Base-by-base conservation (phyloP, 1,140 invertebrate genomes). In the Ganaspis sp. region DNA sequence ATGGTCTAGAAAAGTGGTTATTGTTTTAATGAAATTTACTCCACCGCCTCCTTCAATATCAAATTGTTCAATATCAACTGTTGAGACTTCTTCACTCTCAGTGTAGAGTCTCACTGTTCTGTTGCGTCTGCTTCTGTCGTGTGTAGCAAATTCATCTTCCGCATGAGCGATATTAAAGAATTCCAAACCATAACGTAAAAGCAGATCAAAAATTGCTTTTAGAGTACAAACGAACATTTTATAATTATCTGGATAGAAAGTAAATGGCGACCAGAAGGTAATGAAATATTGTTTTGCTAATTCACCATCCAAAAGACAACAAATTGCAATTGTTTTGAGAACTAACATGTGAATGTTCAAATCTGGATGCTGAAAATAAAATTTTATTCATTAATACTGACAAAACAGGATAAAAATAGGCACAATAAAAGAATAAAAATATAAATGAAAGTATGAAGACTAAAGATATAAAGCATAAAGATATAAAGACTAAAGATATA, bases 271-370 rank as follows among this genome's bases (percentile, higher is more conserved):
- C 1, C 89, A 86, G 21, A 88, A 90, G 73, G 88, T 85, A 69
- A 88, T 79, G 3, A 92, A 85, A 70, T 89, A 80, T 54, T 90
- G 85, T 58, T 91, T 91, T 11, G 92, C 91, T 5, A 92, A 69
- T 26, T 89, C 84, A 21, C 86, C 79, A 70, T 91, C 89, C 15
- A 91, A 73, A 23, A 90, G 76, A 69, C 90, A 90, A 71, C 84
- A 90, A 45, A 88, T 83, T 17, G 81, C 85, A 4, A 91, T 58
- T 0, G 82, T 82, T 78, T 84, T 84, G 17, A 92, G 40, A 6
- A 91, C 88, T 8, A 91, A 70, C 19, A 82, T 74, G 23, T 86
- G 80, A n/a, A 91, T 85, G 1, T 12, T 37, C 17, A 77, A 73
- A 26, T 87, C 78, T 58, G 85, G 69, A 72, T 90, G 84, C 86